A percentile compares a stretch with the other conserved stretches of the same genome.
Conservation (phyloP, 2,113 vertebrate genomes). For the Capreolus pygargus region DNA sequence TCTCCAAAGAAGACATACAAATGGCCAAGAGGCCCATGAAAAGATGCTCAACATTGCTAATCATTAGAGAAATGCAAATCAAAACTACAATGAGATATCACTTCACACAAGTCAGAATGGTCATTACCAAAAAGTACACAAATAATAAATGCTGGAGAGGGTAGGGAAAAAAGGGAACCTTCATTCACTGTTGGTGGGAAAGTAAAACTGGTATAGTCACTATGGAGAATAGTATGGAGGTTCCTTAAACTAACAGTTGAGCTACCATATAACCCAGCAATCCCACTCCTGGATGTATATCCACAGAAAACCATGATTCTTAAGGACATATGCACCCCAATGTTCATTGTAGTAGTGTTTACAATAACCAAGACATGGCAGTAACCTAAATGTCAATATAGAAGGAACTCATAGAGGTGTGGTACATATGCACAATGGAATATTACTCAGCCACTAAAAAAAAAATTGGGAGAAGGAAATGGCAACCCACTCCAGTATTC, state of each 20-base stretch:
- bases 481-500: background rate
- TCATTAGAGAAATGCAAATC: background rate
- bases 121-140: background rate
- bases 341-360: background rate
- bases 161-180: background rate
- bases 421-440: background rate
- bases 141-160: background rate
- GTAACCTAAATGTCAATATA: background rate
- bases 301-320: background rate
- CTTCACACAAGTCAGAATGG: background rate
- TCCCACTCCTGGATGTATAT: background rate
- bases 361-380: background rate
- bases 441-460: background rate
- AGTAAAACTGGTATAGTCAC: background rate
- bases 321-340: background rate
- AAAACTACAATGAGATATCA: background rate
- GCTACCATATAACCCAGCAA: background rate
- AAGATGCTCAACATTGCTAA: background rate
- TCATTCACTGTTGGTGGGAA: background rate
- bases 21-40: background rate
- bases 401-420: background rate
- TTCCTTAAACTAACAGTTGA: background rate
- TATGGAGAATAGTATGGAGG: background rate
- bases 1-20: background rate
- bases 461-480: background rate